phyloP scores from a whole-genome alignment of 2,797 vertebrate genomes.

The Darevskia mixta region DNA sequence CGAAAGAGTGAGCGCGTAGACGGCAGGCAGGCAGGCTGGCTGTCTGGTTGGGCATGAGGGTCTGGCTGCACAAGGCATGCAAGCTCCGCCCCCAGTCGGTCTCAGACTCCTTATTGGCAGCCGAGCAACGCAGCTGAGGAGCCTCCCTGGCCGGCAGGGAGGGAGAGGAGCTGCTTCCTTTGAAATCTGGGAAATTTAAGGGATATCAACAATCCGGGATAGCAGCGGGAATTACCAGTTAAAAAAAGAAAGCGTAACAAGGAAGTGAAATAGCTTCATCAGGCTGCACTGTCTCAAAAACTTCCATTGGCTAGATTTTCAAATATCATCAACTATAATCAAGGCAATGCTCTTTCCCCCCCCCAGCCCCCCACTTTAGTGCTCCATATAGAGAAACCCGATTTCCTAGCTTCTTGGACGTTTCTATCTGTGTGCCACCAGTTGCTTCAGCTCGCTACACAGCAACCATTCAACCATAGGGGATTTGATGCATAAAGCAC shows the following conservation, averaged over 20 bases:
- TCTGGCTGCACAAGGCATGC: no score
- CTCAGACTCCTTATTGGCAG: no score
- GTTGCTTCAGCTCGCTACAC: background rate
- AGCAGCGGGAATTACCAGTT: no score
- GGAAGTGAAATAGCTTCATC: background rate
- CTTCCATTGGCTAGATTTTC: background rate
- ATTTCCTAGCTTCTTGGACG: background rate
- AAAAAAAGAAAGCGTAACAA: background rate
- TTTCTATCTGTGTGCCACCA: background rate
- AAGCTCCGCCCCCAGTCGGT: no score
- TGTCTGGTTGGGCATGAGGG: no score
- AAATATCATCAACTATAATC: background rate
- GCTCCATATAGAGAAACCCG: background rate
- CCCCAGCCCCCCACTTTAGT: background rate
- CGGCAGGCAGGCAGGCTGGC: no score
- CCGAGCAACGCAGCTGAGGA: no score
- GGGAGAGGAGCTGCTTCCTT: no score
- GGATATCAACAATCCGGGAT: no score
- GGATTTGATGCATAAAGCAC: background rate
- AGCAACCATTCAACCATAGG: background rate
- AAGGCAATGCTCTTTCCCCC: background rate
- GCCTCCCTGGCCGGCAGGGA: no score
- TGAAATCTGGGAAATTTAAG: no score
- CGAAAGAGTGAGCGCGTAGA: no score
- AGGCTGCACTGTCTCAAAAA: background rate